Conservation (phyloP, 37 sponge, comb jelly and placozoan genomes). For the Aplysina aerophoba region DNA sequence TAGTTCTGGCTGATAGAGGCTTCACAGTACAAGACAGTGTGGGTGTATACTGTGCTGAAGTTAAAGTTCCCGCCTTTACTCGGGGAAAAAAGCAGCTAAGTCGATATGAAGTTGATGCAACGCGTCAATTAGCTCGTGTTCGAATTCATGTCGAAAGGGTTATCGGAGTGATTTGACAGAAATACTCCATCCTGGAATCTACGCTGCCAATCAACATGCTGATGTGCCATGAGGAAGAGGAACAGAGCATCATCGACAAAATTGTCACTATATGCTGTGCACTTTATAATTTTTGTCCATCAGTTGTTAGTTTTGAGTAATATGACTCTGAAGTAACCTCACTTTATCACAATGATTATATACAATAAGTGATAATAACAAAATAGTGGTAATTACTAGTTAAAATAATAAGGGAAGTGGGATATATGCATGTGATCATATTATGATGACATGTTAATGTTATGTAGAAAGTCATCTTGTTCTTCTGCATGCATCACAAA, state of each 20-base stretch:
- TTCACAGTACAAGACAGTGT: conserved; percentile 33
- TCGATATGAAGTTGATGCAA: conserved; percentile 38
- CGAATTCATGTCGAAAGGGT: conserved; percentile 67
- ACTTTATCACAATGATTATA: too few relatives aligned
- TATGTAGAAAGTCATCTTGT: too few relatives aligned
- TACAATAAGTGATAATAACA: too few relatives aligned
- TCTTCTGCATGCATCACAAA: too few relatives aligned
- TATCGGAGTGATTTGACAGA: conserved; percentile 49
- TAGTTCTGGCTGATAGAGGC: conserved; percentile 31
- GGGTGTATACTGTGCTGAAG: conserved; percentile 44
- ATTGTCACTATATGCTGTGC: conserved; percentile 59
- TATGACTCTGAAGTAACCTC: too few relatives aligned
- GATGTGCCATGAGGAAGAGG: conserved; percentile 35
- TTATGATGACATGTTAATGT: too few relatives aligned
- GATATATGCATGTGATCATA: too few relatives aligned
- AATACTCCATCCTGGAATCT: conserved; percentile 44
- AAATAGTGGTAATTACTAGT: too few relatives aligned
- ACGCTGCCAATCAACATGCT: conserved; percentile 56
- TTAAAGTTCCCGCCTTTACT: conserved; percentile 39
- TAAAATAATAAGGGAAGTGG: too few relatives aligned
- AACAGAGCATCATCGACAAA: conserved; percentile 52
- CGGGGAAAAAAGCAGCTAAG: conserved; percentile 30
- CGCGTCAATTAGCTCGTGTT: conserved; percentile 43
- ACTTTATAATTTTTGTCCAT: conserved; percentile 49
- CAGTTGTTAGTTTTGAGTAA: conserved; percentile 49